These are phyloP conservation scores for Molothrus aeneus DNA, from an alignment of 2,797 vertebrate genomes.

Conservation along the genomic window DNA sequence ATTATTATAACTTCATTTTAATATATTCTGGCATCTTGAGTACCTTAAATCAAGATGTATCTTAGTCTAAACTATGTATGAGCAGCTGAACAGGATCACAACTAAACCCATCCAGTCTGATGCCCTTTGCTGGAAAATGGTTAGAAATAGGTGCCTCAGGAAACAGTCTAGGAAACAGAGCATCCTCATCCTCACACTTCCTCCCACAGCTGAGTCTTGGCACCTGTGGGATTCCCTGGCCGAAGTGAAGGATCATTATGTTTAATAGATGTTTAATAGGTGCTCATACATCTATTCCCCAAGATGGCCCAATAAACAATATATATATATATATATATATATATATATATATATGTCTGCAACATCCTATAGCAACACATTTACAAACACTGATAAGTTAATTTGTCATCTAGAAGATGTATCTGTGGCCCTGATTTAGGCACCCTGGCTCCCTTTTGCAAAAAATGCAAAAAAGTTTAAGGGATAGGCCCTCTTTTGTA, in stretches of 20 bases:
- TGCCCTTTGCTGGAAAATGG: background rate
- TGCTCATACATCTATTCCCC: fast-evolving
- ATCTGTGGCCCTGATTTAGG: background rate
- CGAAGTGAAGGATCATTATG: background rate
- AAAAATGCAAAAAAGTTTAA: background rate
- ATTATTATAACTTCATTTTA: background rate
- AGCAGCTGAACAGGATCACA: background rate
- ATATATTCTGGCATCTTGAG: background rate
- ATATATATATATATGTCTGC: background rate
- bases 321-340: background rate
- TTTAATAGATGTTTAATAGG: background rate
- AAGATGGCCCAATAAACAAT: background rate
- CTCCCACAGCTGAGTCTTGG: background rate
- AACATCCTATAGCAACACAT: background rate
- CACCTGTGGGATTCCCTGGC: background rate
- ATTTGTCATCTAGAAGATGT: background rate
- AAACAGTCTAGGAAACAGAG: background rate
- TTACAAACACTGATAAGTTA: background rate
- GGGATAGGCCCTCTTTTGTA: background rate
- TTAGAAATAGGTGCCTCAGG: background rate
- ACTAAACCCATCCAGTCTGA: background rate
- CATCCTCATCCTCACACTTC: background rate
- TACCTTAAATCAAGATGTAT: background rate
- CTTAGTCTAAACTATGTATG: background rate
- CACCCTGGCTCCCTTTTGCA: background rate